Base-by-base conservation (phyloP, 2,113 vertebrate genomes). In the Onychostoma macrolepis region DNA sequence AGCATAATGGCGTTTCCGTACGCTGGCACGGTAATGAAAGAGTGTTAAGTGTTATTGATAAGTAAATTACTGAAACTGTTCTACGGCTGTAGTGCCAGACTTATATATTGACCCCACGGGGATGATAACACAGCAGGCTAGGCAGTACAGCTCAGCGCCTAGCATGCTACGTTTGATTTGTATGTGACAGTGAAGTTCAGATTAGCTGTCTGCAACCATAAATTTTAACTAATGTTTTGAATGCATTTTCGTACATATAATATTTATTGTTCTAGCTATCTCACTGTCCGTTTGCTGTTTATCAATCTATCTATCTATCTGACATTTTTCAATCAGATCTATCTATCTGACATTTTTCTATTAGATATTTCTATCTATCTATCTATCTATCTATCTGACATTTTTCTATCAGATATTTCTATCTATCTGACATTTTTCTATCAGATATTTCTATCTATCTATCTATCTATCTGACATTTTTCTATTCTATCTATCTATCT, bases 21-120 rank as follows among this genome's bases (percentile, higher is more conserved):
- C 85, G 81, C 84, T 72, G 72, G 74, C 80, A 84, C 30, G 33
- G 83, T 88, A 90, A 92, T 91, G 90, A 90, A 88, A 86, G 80
- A 75, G 88, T 83, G 89, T 86, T 92, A 90, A 86, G 87, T 69
- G 75, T 63, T 87, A 88, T 82, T 89, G 88, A 88, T 89, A 84
- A 87, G 87, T 83, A 86, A 80, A 87, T 90, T 88, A 87, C 79
- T 83, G 56, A 87, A 89, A 86, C 67, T 89, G 86, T 87, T 90
- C 87, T 87, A 86, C 41, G 76, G 75, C 86, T 87, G 58, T 61
- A 30, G 58, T 45, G 50, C 33, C 87, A 87, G 87, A 86, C 58
- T 84, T 80, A 79, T 88, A 75, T 74, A 75, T 80, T 75, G 80
- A 84, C 79, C 89, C 75, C 89, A 61, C 21, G 88, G 85, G 89